A percentile compares a stretch with the other conserved stretches of the same genome.
Evolutionary conservation across 1,140 invertebrate genomes (phyloP).

Genomic region (Orius laevigatus): DNA sequence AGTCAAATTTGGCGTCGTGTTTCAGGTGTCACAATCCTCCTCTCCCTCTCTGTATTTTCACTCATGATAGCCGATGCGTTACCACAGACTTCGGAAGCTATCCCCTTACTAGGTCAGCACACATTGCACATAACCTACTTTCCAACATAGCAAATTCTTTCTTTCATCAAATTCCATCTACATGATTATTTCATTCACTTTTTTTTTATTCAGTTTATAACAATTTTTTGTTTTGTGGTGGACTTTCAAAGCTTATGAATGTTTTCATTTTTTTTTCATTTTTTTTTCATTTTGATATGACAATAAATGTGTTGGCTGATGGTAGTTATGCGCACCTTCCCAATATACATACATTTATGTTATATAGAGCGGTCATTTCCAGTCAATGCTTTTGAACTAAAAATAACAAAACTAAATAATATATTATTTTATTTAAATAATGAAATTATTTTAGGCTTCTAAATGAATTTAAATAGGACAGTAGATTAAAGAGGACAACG

Average conservation of each 20-base stretch:
- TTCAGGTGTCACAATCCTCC: conserved; percentile 55
- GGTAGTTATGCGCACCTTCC: not conserved
- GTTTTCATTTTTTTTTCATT: not conserved
- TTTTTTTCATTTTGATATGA: conserved; percentile 2
- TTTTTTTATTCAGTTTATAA: conserved; percentile 4
- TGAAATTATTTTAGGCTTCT: not conserved
- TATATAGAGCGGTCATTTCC: no score
- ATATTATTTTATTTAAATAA: conserved; percentile 1
- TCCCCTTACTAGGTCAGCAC: conserved; percentile 48
- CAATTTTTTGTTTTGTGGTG: not conserved
- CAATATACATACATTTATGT: no score
- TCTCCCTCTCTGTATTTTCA: conserved; percentile 59
- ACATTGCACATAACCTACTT: conserved; percentile 18
- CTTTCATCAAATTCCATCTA: conserved; percentile 16
- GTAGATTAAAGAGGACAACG: no score
- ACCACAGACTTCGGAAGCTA: conserved; percentile 51
- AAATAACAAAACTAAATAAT: no score
- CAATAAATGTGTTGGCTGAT: not conserved
- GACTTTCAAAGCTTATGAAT: not conserved
- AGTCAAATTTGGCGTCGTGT: conserved; percentile 19
- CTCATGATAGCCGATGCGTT: conserved; percentile 48
- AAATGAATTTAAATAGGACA: no score
- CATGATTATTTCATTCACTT: conserved; percentile 18
- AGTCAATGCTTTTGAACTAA: no score
- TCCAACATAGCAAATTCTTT: conserved; percentile 15